Evolutionary conservation across 1,140 invertebrate genomes (phyloP).

Genomic region (Diachasma alloeum): DNA sequence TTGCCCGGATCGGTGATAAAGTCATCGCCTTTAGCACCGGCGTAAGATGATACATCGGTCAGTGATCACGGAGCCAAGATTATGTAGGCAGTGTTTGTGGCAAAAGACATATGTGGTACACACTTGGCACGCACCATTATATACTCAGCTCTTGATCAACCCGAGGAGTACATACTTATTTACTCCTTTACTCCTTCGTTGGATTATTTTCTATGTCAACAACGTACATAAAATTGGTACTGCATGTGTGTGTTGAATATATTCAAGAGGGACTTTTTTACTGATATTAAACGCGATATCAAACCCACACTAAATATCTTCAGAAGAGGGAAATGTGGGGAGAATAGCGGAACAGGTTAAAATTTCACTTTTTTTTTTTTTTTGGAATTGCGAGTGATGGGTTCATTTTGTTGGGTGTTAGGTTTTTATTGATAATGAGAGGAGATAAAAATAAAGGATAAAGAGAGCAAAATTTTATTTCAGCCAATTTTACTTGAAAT

Average conservation of each 20-base stretch:
- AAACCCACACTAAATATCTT: background rate
- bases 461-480: too few relatives aligned
- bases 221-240: background rate
- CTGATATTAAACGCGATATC: slow-evolving; percentile 19
- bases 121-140: background rate
- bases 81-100: slow-evolving; percentile 34
- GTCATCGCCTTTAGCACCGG: slow-evolving; percentile 63
- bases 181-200: background rate
- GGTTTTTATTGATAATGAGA: too few relatives aligned
- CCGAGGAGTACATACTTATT: background rate
- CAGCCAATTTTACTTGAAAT: too few relatives aligned
- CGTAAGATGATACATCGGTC: slow-evolving; percentile 66
- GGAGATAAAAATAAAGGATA: too few relatives aligned
- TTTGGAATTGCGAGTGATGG: too few relatives aligned
- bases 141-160: background rate
- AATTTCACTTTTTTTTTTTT: background rate
- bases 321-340: background rate
- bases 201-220: background rate
- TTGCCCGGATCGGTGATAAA: slow-evolving; percentile 66
- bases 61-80: slow-evolving; percentile 57
- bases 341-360: background rate
- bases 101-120: slow-evolving; percentile 22
- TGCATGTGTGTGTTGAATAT: background rate
- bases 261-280: background rate
- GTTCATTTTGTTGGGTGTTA: too few relatives aligned